Evolutionary conservation across 2,888 invertebrate species (phyloP).

Genomic region (Cheilosia scutellata): DNA sequence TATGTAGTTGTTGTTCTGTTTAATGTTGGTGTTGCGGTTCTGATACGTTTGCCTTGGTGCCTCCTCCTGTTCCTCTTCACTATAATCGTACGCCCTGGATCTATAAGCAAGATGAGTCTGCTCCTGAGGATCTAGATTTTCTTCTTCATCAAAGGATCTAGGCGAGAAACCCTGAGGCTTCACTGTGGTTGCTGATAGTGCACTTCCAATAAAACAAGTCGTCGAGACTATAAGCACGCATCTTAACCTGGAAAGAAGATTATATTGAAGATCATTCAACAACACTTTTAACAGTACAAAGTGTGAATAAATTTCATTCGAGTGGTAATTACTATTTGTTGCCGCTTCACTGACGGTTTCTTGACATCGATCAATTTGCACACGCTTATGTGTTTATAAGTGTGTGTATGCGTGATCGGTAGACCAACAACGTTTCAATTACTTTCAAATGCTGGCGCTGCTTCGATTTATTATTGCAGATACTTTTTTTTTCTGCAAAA

Average conservation of each 20-base stretch:
- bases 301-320: conserved; percentile 21
- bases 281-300: neutral
- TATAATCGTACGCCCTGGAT: conserved; percentile 81
- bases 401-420: conserved; percentile 45
- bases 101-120: conserved; percentile 83
- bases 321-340: conserved; percentile 40
- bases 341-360: conserved; percentile 70
- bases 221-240: conserved; percentile 80
- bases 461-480: conserved; percentile 48
- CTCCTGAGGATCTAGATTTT: conserved; percentile 83
- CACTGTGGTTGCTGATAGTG: conserved; percentile 79
- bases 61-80: conserved; percentile 83
- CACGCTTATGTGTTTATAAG: neutral
- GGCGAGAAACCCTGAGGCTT: conserved; percentile 82
- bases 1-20: conserved; percentile 81
- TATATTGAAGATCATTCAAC: neutral
- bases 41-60: conserved; percentile 81
- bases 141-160: conserved; percentile 80
- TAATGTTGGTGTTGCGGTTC: conserved; percentile 79
- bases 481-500: conserved; percentile 16
- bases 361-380: conserved; percentile 65
- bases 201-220: conserved; percentile 79
- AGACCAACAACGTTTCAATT: conserved; percentile 70
- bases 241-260: conserved; percentile 44
- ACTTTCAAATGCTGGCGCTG: conserved; percentile 37